Conservation (phyloP, 2,888 invertebrate genomes). For the Lasioglossum vierecki region DNA sequence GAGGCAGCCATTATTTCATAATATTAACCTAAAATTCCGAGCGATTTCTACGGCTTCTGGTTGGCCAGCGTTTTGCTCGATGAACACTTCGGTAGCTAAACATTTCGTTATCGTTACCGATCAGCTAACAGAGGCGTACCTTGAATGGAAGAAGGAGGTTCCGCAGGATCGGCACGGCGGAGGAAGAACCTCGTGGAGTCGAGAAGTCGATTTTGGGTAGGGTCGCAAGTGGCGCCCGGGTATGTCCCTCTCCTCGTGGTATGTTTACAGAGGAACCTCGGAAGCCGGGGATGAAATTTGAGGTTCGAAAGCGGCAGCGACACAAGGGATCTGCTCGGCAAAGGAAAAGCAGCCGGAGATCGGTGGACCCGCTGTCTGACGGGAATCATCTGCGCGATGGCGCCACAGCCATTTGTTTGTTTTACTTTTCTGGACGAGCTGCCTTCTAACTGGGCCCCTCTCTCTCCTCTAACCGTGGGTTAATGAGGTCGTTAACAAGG, state of each 20-base stretch:
- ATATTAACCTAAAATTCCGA: background rate
- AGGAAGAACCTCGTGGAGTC: slow-evolving; percentile 38
- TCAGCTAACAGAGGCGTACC: slow-evolving; percentile 51
- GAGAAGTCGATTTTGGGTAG: slow-evolving; percentile 70
- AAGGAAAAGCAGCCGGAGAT: slow-evolving; percentile 54
- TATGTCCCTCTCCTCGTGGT: slow-evolving; percentile 58
- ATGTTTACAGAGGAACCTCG: slow-evolving; percentile 81
- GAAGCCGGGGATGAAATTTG: slow-evolving; percentile 76
- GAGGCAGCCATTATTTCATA: background rate
- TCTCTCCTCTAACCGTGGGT: slow-evolving; percentile 66
- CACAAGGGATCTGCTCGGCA: slow-evolving; percentile 16
- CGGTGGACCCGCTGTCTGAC: slow-evolving; percentile 73
- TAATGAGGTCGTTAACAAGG: slow-evolving; percentile 81
- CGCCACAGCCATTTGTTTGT: slow-evolving; percentile 83
- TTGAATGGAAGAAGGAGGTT: background rate
- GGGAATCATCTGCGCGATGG: slow-evolving; percentile 83
- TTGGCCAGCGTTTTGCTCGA: slow-evolving; percentile 28
- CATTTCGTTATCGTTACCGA: slow-evolving; percentile 54
- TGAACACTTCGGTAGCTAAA: slow-evolving; percentile 13
- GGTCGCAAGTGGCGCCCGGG: slow-evolving; percentile 77
- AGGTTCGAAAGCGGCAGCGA: slow-evolving; percentile 63
- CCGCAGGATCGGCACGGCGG: background rate
- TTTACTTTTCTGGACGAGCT: slow-evolving; percentile 75
- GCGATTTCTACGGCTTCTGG: background rate
- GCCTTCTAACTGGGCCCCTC: slow-evolving; percentile 61